These are phyloP conservation scores for Distichodus sexfasciatus DNA, from an alignment of 2,797 vertebrate genomes.

Conservation along the genomic window DNA sequence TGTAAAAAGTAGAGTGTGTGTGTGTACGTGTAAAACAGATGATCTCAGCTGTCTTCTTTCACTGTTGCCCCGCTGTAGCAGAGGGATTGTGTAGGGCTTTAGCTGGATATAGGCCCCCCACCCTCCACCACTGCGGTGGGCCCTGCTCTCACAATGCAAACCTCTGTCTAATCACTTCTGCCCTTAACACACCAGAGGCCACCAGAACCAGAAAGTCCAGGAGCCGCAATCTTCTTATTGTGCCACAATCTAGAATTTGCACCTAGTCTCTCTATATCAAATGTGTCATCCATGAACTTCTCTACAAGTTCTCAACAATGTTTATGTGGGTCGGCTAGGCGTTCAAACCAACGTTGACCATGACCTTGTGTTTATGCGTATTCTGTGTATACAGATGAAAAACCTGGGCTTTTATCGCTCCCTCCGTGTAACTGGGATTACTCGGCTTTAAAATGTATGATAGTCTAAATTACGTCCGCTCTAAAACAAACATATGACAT, in stretches of 20 bases:
- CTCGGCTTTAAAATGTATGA: too few relatives aligned
- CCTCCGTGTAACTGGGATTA: too few relatives aligned
- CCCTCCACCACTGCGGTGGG: constrained; percentile 12
- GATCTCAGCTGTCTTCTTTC: constrained; percentile 73
- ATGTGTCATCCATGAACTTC: background rate
- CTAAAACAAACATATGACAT: constrained; percentile 14
- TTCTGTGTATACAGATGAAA: too few relatives aligned
- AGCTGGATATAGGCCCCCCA: constrained; percentile 5
- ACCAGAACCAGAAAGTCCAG: constrained; percentile 50
- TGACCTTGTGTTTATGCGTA: too few relatives aligned
- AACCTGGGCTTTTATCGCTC: too few relatives aligned
- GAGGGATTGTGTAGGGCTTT: constrained; percentile 55
- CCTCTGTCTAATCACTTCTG: constrained; percentile 58
- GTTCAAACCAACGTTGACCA: too few relatives aligned
- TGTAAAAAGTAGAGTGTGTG: constrained; percentile 8
- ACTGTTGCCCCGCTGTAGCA: constrained; percentile 41
- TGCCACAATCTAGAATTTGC: background rate
- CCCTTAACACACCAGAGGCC: constrained; percentile 42
- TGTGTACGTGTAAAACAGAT: constrained; percentile 55
- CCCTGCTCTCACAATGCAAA: constrained; percentile 47
- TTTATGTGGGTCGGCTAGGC: background rate
- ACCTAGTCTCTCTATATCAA: background rate
- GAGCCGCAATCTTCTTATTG: background rate
- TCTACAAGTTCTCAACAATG: background rate
- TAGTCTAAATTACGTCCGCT: background rate